A percentile compares a stretch with the other conserved stretches of the same genome.
phyloP scores from a whole-genome alignment of 2,797 vertebrate genomes.

The Intellagama lesueurii region DNA sequence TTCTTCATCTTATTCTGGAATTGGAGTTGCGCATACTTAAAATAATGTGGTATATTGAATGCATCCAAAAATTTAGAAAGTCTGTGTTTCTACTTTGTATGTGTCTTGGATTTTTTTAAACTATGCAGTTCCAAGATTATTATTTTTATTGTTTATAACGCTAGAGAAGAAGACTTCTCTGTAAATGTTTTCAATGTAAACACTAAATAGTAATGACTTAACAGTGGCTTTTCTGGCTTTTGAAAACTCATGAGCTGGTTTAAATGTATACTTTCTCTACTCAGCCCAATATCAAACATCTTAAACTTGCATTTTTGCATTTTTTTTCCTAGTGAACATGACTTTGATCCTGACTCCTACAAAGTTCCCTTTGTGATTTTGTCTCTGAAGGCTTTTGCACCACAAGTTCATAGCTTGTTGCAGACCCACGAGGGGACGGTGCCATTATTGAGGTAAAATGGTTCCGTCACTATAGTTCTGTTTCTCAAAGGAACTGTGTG shows the following conservation, averaged over 20 bases:
- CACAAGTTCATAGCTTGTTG: slow-evolving; percentile 93
- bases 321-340: slow-evolving; percentile 85
- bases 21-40: not conserved
- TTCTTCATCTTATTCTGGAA: not conserved
- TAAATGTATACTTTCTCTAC: not conserved
- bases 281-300: not conserved
- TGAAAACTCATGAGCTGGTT: not conserved
- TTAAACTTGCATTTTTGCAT: not conserved
- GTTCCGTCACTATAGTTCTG: not conserved
- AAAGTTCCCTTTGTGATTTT: slow-evolving; percentile 92
- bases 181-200: too few relatives aligned
- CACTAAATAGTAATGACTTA: not conserved
- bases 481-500: not conserved
- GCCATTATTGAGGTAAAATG: slow-evolving; percentile 90
- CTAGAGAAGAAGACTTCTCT: too few relatives aligned
- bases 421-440: slow-evolving; percentile 95
- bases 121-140: not conserved
- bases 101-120: not conserved
- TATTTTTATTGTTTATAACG: too few relatives aligned
- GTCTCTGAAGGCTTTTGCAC: slow-evolving; percentile 90
- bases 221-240: not conserved
- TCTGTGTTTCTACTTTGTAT: not conserved
- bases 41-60: not conserved
- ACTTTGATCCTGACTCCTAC: slow-evolving; percentile 96
- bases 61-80: not conserved